Evolutionary conservation across 2,797 vertebrate species (phyloP).

Genomic region (Gobio occitaniae): DNA sequence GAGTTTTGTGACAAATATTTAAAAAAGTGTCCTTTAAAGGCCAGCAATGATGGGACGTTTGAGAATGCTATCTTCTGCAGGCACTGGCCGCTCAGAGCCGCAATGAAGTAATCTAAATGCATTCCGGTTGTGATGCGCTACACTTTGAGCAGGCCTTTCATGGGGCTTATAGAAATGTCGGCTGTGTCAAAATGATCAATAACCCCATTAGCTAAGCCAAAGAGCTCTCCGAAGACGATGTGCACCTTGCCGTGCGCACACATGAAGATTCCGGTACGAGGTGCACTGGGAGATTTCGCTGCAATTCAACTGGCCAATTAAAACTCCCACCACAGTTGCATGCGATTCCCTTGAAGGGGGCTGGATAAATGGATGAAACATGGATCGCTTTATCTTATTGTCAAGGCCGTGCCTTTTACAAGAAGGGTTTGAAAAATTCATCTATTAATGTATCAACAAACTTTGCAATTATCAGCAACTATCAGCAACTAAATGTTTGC

Average conservation of each 20-base stretch:
- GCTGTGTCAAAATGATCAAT: conserved; percentile 66
- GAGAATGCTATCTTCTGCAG: conserved; percentile 46
- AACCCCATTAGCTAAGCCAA: conserved; percentile 60
- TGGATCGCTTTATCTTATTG: background rate
- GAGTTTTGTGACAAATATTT: conserved; percentile 46
- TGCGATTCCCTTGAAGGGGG: background rate
- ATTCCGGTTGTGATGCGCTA: conserved; percentile 53
- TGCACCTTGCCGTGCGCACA: background rate
- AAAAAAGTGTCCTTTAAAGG: conserved; percentile 50
- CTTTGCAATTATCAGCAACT: too few relatives aligned
- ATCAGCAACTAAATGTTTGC: background rate
- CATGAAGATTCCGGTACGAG: conserved; percentile 29
- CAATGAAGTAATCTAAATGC: conserved; percentile 68
- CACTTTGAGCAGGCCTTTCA: conserved; percentile 52
- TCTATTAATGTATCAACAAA: background rate
- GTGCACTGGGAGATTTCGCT: background rate
- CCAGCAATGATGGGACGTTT: conserved; percentile 38
- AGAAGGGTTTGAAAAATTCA: background rate
- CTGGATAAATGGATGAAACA: background rate
- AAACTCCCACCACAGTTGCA: background rate
- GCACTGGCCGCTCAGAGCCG: conserved; percentile 30
- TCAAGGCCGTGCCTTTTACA: background rate
- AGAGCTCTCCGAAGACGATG: conserved; percentile 35
- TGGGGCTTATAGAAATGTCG: conserved; percentile 57
- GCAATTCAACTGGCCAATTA: conserved; percentile 25